Base-by-base conservation (phyloP, 2,797 vertebrate species). In the Eulemur rubriventer region DNA sequence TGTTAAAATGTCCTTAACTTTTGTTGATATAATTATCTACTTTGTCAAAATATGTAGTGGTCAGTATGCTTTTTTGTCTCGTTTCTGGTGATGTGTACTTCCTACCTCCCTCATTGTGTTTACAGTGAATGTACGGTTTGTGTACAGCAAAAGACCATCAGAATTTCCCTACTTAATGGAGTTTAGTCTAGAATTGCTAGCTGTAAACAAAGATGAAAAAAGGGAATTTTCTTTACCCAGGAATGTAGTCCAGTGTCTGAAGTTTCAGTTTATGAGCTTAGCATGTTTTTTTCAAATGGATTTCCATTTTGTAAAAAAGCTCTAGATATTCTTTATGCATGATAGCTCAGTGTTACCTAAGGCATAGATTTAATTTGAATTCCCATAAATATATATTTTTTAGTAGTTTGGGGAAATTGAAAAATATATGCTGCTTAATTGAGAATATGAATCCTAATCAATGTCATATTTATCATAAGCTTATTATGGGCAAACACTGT, bases 101-200 rank as follows among this genome's bases (percentile, higher is more conserved):
- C 98, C 96, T 98, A 95, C 98, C 98, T 98, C 98, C 98, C 89
- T 98, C 97, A 96, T 38, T 97, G 94, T 98, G 98, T 98, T 99
- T 99, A 99, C 73, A 98, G 94, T 96, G 95, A 98, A 95, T 87
- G 73, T 50, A 89, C 93, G 97, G 89, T 97, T 97, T 98, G 97
- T 98, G 79, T 98, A 97, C 96, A 96, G 0, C 96, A 13, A 91
- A 78, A 92, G 76, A 85, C 95, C 96, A 96, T 98, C 98, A 97
- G 95, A 97, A 98, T 98, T 96, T 96, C 92, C 93, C 80, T 98
- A 93, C 98, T 98, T 98, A 98, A 97, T 98, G 83, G 93, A 98
- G 98, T 99, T 99, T 99, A 99, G 98, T 98, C 98, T 99, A 97
- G 96, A 97, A 97, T 91, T 96, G 72, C 91, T 98, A 94, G 89